phyloP scores from a whole-genome alignment of 2,888 invertebrate genomes.

The Cryptus armator region DNA sequence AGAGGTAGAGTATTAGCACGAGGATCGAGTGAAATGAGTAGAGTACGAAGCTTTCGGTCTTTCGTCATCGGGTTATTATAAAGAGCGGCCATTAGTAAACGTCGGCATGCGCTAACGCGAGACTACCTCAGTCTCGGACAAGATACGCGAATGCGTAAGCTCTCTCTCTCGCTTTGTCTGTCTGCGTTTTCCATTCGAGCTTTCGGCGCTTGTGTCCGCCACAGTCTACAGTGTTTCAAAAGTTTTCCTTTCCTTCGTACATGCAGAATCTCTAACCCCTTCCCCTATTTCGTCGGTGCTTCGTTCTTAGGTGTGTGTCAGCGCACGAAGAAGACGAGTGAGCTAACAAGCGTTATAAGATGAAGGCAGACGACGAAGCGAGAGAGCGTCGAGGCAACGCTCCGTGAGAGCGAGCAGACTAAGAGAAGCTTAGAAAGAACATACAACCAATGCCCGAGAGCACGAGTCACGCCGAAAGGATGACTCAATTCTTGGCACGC shows the following conservation, averaged over 20 bases:
- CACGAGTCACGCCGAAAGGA: constrained; percentile 67
- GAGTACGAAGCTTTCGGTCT: constrained; percentile 2
- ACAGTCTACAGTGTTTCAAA: background rate
- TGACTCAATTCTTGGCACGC: constrained; percentile 81
- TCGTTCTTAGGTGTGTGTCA: constrained; percentile 1
- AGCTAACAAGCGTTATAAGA: constrained; percentile 6
- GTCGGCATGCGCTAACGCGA: constrained; percentile 21
- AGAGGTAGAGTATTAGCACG: constrained; percentile 17
- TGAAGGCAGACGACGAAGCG: constrained; percentile 22
- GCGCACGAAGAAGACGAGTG: background rate
- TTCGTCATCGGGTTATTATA: constrained; percentile 40
- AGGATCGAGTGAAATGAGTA: constrained; percentile 20
- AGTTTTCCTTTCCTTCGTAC: background rate
- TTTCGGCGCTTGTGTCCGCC: constrained; percentile 15
- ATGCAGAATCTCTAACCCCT: background rate
- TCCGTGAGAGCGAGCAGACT: constrained; percentile 41
- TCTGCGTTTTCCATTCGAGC: background rate
- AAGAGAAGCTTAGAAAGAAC: constrained; percentile 40
- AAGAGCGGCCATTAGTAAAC: constrained; percentile 45
- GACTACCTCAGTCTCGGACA: constrained; percentile 20
- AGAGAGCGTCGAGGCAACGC: constrained; percentile 20
- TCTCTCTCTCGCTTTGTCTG: background rate
- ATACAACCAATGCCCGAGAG: constrained; percentile 41
- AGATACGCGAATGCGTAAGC: constrained; percentile 38
- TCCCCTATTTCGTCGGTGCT: constrained; percentile 59